These are phyloP conservation scores for Drosophila bocqueti DNA, from an alignment of 1,140 invertebrate genomes.

Conservation along the genomic window DNA sequence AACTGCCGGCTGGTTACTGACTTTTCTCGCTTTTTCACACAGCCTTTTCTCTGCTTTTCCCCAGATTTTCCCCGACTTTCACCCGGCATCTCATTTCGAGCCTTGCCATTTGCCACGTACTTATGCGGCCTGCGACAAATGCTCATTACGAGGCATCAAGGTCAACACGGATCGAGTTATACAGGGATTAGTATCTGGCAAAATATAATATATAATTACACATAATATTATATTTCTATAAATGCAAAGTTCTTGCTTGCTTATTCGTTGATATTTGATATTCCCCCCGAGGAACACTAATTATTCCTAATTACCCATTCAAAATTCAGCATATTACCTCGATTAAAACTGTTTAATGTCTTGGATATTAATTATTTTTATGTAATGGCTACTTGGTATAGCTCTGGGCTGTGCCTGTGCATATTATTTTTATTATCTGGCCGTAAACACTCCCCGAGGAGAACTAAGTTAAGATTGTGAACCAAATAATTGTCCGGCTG, in stretches of 20 bases:
- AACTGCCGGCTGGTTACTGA: slow-evolving; percentile 29
- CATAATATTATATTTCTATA: neutral
- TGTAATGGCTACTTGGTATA: neutral
- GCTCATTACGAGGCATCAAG: slow-evolving; percentile 48
- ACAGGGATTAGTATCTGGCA: neutral
- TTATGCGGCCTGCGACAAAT: slow-evolving; percentile 52
- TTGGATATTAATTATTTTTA: slow-evolving; percentile 22
- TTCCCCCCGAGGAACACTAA: neutral
- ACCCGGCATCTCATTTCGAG: neutral
- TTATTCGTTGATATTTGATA: neutral
- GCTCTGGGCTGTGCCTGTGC: neutral
- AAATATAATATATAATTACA: neutral
- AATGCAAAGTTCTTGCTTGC: neutral
- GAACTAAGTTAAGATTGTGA: slow-evolving; percentile 18
- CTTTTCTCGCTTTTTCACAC: slow-evolving; percentile 26
- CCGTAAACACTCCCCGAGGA: slow-evolving; percentile 32
- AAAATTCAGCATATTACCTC: slow-evolving; percentile 5
- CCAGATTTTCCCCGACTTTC: neutral
- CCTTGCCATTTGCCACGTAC: slow-evolving; percentile 39
- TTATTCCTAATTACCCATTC: neutral
- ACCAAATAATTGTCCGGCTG: slow-evolving; percentile 12
- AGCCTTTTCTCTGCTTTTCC: neutral
- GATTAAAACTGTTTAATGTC: slow-evolving; percentile 18
- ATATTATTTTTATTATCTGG: slow-evolving; percentile 30
- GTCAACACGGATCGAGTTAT: neutral